phyloP scores from a whole-genome alignment of 2,797 vertebrate genomes.

The Florisuga fusca region DNA sequence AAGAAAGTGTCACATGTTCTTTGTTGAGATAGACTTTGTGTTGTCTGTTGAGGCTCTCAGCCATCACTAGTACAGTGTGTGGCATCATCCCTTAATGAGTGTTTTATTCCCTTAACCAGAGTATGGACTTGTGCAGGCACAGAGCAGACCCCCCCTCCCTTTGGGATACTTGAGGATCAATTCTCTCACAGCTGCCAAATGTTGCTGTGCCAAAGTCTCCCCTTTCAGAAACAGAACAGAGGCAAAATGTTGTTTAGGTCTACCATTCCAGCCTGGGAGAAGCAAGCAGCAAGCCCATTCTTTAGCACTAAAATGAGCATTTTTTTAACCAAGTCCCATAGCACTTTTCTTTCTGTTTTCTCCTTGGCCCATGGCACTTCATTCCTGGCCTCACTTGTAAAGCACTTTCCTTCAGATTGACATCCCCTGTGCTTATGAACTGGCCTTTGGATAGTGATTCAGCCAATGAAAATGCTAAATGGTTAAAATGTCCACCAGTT shows the following conservation, averaged over 20 bases:
- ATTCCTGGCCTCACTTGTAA: neutral
- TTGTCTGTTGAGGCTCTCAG: neutral
- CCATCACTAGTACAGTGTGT: neutral
- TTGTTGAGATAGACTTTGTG: neutral
- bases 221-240: neutral
- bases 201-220: neutral
- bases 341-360: neutral
- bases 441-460: neutral
- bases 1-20: fast-evolving
- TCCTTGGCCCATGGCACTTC: neutral
- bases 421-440: neutral
- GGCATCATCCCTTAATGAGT: neutral
- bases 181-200: neutral
- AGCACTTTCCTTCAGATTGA: neutral
- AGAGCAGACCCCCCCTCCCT: neutral
- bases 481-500: neutral
- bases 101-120: neutral
- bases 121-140: neutral
- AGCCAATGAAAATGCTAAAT: neutral
- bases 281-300: neutral
- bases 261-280: neutral
- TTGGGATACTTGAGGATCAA: neutral
- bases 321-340: neutral
- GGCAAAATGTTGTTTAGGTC: neutral
- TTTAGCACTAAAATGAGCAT: neutral